Percentiles rank a stretch among this genome's conserved stretches.
These are phyloP conservation scores for Tenthredo notha DNA, from an alignment of 2,888 invertebrate species.

Conservation along the genomic window DNA sequence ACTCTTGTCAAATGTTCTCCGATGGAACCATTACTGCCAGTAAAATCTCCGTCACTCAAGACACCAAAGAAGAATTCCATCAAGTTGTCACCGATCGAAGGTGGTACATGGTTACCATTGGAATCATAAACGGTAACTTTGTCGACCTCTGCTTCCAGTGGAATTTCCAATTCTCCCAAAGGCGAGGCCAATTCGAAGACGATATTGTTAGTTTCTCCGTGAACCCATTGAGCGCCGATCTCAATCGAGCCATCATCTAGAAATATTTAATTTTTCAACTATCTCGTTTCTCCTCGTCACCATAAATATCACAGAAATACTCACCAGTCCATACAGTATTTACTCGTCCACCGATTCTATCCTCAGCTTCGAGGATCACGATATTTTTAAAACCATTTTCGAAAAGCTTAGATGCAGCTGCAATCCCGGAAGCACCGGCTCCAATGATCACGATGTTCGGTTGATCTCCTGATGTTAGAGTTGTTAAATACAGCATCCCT, in stretches of 20 bases:
- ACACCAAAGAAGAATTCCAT: not conserved
- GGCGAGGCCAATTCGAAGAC: constrained; percentile 66
- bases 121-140: not conserved
- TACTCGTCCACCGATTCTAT: constrained; percentile 74
- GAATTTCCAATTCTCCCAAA: constrained; percentile 62
- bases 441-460: constrained; percentile 80
- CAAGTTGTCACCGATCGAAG: not conserved
- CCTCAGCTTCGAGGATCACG: constrained; percentile 79
- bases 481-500: not conserved
- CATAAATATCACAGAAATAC: not conserved
- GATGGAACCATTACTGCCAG: not conserved
- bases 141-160: not conserved
- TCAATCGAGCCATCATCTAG: not conserved
- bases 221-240: constrained; percentile 70
- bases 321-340: not conserved
- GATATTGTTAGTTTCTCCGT: constrained; percentile 66
- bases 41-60: not conserved
- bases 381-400: constrained; percentile 78
- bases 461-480: not conserved
- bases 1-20: constrained; percentile 3
- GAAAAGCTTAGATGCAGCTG: constrained; percentile 79
- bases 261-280: not conserved
- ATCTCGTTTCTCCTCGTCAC: not conserved
- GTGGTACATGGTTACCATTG: not conserved
- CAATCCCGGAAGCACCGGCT: constrained; percentile 82